Base-by-base conservation (phyloP, 2,888 invertebrate genomes). In the Penaeus monodon region DNA sequence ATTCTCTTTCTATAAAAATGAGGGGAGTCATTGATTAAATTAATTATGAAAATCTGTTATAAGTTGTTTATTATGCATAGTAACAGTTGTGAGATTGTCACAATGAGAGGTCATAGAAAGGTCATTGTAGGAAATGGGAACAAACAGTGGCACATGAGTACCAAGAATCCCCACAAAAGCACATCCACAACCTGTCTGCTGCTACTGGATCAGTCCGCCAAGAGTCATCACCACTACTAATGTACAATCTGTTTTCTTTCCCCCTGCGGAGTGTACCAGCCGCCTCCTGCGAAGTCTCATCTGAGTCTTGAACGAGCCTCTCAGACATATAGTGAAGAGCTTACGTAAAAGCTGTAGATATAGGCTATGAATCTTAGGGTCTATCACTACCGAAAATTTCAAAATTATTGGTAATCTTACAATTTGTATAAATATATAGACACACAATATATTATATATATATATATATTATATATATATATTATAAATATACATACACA, bases 221-320 rank as follows among this genome's bases (percentile, higher is more conserved):
- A 78, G 66, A 81, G 12, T 79, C 85, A 81, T 82, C 88, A 85
- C 89, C 88, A 87, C 87, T 91, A 91, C 91, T 91, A 91, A 91
- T 91, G 89, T 89, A 84, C 89, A 91, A 87, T 90, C 91, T 90
- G 90, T 91, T 91, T 91, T 91, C 90, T 91, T 90, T 91, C 91
- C 91, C 91, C 90, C 90, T 90, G 89, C 90, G 90, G 91, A 90
- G 90, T 89, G 33, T 65, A 79, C 83, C 81, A 27, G 68, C 86
- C 76, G 90, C 89, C 90, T 86, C 86, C 91, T 89, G 90, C 89
- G 89, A 88, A 90, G 90, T 89, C 84, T 90, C 90, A 88, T 83
- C 90, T 74, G 84, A 90, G 84, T 87, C 76, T 57, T 77, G 81
- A 70, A 84, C 68, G 81, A 84, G 90, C 88, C 89, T 88, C 89